Conservation (phyloP, 2,113 vertebrate species). For the Tragelaphus strepsiceros region DNA sequence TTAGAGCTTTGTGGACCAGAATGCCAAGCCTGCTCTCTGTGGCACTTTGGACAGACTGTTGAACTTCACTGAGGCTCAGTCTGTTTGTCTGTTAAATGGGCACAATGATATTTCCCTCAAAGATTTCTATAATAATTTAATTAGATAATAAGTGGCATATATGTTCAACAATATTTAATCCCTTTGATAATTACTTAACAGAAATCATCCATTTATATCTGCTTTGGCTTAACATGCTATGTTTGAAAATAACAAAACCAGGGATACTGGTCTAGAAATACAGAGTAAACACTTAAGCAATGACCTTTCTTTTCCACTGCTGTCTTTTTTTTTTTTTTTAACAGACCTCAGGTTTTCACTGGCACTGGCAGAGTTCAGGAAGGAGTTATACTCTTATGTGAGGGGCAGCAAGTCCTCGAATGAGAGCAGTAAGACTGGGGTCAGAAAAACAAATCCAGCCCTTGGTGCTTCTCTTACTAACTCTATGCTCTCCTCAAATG, state of each 20-base stretch:
- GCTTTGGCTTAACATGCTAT: neutral
- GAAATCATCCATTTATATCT: neutral
- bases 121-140: neutral
- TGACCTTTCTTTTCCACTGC: neutral
- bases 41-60: neutral
- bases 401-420: neutral
- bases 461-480: neutral
- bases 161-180: conserved; percentile 8
- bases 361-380: no score
- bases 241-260: neutral
- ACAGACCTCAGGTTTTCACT: neutral
- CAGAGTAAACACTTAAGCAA: neutral
- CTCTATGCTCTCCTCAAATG: neutral
- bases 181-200: neutral
- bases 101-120: neutral
- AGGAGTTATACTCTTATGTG: neutral
- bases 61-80: neutral
- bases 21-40: no score
- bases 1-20: neutral
- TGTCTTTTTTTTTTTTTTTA: neutral
- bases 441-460: neutral
- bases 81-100: neutral
- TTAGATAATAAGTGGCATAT: neutral
- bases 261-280: neutral
- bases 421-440: neutral